A percentile compares a stretch with the other conserved stretches of the same genome.
These are phyloP conservation scores for Adelphocoris suturalis DNA, from an alignment of 2,888 invertebrate species.

Conservation along the genomic window DNA sequence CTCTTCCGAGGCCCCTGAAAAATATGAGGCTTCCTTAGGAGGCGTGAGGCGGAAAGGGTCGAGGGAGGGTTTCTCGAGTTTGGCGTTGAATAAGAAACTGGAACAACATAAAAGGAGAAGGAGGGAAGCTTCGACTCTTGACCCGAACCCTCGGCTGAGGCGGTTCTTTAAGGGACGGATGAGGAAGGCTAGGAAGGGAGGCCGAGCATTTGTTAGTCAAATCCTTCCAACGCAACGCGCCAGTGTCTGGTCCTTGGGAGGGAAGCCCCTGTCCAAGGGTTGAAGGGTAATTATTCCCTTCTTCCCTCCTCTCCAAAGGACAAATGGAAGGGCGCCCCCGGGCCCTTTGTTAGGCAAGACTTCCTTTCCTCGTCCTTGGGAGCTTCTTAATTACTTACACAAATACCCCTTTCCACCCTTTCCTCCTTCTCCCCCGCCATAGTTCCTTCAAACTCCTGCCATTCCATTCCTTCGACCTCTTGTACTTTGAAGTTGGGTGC, in stretches of 20 bases:
- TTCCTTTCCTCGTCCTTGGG: constrained; percentile 70
- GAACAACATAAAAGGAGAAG: constrained; percentile 37
- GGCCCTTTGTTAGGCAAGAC: constrained; percentile 70
- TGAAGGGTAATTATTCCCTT: constrained; percentile 71
- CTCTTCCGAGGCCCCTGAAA: constrained; percentile 31
- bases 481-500: constrained; percentile 30
- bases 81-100: constrained; percentile 67
- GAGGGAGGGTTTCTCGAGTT: constrained; percentile 50
- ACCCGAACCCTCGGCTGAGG: constrained; percentile 18
- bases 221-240: constrained; percentile 66
- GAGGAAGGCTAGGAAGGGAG: not conserved
- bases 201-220: constrained; percentile 66
- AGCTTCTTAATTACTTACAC: constrained; percentile 71
- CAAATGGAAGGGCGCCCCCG: constrained; percentile 66
- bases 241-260: constrained; percentile 17
- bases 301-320: constrained; percentile 53
- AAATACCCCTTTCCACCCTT: constrained; percentile 54
- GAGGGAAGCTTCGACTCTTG: constrained; percentile 56
- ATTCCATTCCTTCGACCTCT: constrained; percentile 36
- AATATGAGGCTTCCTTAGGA: constrained; percentile 40
- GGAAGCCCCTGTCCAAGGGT: constrained; percentile 62
- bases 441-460: constrained; percentile 68
- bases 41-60: constrained; percentile 17
- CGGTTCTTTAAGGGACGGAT: constrained; percentile 12
- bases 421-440: constrained; percentile 1